Evolutionary conservation across 2,113 vertebrate species (phyloP).

Genomic region (Tamias sibiricus): DNA sequence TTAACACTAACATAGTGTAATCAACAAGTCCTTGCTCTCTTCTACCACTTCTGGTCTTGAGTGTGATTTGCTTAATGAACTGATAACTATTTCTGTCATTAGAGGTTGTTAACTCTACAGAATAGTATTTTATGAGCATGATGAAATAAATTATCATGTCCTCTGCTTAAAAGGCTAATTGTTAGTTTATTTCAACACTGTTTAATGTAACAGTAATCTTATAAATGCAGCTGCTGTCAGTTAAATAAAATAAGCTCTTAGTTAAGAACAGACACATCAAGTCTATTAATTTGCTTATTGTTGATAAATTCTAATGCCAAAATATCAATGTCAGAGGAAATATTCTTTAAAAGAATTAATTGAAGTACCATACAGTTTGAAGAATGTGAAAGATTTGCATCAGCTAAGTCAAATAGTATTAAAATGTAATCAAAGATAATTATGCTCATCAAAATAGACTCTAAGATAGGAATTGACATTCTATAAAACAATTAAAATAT

Average conservation of each 20-base stretch:
- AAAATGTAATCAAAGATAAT: conserved; percentile 10
- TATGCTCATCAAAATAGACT: background rate
- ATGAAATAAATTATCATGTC: conserved; percentile 66
- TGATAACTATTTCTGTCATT: conserved; percentile 53
- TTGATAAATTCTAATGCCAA: background rate
- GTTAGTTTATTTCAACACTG: conserved; percentile 58
- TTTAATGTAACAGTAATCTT: conserved; percentile 43
- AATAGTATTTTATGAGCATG: conserved; percentile 39
- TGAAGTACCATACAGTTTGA: background rate
- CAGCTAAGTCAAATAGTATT: background rate
- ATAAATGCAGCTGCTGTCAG: conserved; percentile 1
- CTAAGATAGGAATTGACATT: background rate
- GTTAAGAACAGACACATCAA: background rate
- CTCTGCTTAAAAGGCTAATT: conserved; percentile 67
- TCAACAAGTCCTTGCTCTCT: conserved; percentile 4
- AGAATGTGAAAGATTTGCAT: conserved; percentile 36
- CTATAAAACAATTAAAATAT: background rate
- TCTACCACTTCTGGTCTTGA: conserved; percentile 18
- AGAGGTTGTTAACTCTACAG: conserved; percentile 48
- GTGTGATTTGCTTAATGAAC: conserved; percentile 71
- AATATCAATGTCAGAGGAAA: background rate
- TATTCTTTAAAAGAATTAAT: conserved; percentile 43
- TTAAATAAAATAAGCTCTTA: conserved; percentile 28
- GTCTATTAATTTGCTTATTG: background rate
- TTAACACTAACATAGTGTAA: background rate